These are phyloP conservation scores for Amphiura filiformis DNA, from an alignment of 35 echinoderm and acorn worm species.

Conservation along the genomic window DNA sequence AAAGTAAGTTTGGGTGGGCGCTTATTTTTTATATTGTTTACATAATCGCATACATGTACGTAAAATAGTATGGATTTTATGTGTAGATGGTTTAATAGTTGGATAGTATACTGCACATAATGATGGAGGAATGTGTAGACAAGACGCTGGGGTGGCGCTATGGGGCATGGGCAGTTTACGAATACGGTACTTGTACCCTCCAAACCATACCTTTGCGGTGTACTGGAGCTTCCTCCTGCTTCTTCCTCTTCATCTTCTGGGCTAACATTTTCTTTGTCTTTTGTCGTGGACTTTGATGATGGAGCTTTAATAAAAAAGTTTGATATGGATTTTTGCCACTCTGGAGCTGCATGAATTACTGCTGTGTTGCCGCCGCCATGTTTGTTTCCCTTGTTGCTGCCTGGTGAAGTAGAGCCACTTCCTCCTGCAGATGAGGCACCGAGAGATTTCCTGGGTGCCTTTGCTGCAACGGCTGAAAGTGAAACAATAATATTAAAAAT, in stretches of 20 bases:
- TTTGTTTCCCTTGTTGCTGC: not conserved
- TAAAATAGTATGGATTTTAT: no score
- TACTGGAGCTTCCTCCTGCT: not conserved
- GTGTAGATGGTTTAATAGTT: no score
- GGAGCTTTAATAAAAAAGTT: not conserved
- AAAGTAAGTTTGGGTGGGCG: no score
- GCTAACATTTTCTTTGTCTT: not conserved
- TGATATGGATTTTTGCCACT: not conserved
- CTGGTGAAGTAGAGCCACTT: not conserved
- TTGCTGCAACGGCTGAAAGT: not conserved
- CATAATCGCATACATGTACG: no score
- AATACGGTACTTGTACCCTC: no score
- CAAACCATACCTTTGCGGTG: not conserved
- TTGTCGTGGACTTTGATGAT: not conserved
- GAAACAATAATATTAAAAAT: not conserved
- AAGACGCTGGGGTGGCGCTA: no score
- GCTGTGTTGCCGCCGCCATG: not conserved
- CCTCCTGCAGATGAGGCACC: not conserved
- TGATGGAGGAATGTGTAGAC: no score
- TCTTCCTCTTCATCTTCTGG: not conserved
- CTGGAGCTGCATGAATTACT: not conserved
- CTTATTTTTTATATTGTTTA: no score
- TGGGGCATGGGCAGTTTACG: no score
- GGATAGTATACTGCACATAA: no score
- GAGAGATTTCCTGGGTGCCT: not conserved